phyloP scores from a whole-genome alignment of 2,888 invertebrate species.

The Mythimna albipuncta region DNA sequence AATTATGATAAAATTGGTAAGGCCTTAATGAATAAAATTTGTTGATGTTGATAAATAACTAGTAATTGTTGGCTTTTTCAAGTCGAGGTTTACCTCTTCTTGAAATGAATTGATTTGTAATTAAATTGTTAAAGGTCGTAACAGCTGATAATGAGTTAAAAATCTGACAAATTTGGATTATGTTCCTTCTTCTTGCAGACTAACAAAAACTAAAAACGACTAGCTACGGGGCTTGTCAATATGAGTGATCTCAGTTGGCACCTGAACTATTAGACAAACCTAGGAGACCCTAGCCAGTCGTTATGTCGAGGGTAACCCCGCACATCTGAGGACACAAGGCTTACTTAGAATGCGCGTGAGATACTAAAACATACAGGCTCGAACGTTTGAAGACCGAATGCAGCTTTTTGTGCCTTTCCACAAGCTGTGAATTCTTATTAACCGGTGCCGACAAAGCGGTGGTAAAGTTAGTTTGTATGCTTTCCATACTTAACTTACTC shows the following conservation, averaged over 20 bases:
- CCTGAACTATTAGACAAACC: constrained; percentile 40
- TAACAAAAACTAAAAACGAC: constrained; percentile 33
- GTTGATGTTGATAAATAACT: constrained; percentile 80
- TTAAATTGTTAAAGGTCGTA: constrained; percentile 66
- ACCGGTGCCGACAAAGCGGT: neutral
- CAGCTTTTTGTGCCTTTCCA: neutral
- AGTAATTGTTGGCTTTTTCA: constrained; percentile 76
- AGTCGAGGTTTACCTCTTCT: constrained; percentile 46
- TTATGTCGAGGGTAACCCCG: neutral
- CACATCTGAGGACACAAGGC: constrained; percentile 2
- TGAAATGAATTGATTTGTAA: constrained; percentile 62
- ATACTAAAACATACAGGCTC: neutral
- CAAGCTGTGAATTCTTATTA: neutral
- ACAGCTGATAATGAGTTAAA: constrained; percentile 49
- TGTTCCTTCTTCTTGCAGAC: constrained; percentile 14
- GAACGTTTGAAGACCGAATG: neutral
- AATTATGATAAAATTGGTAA: constrained; percentile 69
- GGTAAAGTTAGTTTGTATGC: neutral
- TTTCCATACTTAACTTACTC: neutral
- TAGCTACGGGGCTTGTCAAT: constrained; percentile 35
- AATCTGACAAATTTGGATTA: constrained; percentile 41
- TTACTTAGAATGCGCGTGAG: constrained; percentile 53
- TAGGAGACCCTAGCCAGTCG: constrained; percentile 7
- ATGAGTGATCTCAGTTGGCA: constrained; percentile 42
- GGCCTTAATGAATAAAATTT: constrained; percentile 82